A percentile compares a stretch with the other conserved stretches of the same genome.
Conservation (phyloP, 2,888 invertebrate genomes). For the Biston betularia region DNA sequence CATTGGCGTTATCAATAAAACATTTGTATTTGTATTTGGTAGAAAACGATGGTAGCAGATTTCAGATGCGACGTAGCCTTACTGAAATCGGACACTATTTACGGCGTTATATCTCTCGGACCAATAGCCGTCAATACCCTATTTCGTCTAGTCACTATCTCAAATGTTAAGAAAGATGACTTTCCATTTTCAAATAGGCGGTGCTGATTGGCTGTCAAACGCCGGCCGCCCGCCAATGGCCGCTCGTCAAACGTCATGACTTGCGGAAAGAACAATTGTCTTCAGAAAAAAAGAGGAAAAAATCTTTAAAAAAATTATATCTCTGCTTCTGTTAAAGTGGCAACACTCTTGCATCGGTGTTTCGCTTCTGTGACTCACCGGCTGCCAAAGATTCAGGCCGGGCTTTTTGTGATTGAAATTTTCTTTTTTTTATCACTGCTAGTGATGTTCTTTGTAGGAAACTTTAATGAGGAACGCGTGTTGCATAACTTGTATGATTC, state of each 20-base stretch:
- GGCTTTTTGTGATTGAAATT: conserved; percentile 29
- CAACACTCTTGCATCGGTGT: conserved; percentile 61
- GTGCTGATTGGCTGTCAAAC: conserved; percentile 84
- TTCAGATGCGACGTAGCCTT: background rate
- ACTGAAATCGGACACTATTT: conserved; percentile 29
- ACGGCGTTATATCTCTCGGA: conserved; percentile 51
- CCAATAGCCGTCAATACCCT: conserved; percentile 47
- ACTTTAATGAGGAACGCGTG: conserved; percentile 25
- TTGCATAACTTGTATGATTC: background rate
- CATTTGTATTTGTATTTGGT: too few relatives aligned
- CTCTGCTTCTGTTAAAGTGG: conserved; percentile 82
- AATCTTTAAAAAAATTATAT: conserved; percentile 59
- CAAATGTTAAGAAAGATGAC: conserved; percentile 82
- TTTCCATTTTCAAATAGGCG: conserved; percentile 76
- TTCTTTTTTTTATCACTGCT: conserved; percentile 29
- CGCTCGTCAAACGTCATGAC: conserved; percentile 84
- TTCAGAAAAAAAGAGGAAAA: conserved; percentile 55
- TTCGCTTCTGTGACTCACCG: conserved; percentile 40
- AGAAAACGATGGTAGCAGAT: background rate
- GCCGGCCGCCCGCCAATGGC: conserved; percentile 76
- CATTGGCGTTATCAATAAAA: too few relatives aligned
- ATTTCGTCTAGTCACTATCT: conserved; percentile 66
- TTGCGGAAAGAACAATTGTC: conserved; percentile 74
- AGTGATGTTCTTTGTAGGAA: conserved; percentile 21
- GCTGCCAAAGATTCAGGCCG: conserved; percentile 38